Conservation (phyloP, 2,888 invertebrate genomes). For the Helicoverpa assulta region DNA sequence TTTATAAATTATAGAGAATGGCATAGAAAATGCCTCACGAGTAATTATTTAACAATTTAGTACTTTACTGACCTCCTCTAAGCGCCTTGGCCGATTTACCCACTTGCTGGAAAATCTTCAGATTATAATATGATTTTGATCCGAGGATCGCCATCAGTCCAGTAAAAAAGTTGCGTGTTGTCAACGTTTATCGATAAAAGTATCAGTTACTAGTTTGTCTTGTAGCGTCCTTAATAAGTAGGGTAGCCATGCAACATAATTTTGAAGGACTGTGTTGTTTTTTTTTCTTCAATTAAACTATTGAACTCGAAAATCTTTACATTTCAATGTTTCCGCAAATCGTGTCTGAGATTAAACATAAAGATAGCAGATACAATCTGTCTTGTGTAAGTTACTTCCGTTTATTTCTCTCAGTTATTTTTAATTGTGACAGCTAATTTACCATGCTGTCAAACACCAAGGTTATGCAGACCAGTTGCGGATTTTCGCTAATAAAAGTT, state of each 20-base stretch:
- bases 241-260: slow-evolving; percentile 6
- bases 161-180: slow-evolving; percentile 43
- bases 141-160: slow-evolving; percentile 27
- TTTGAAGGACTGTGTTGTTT: slow-evolving; percentile 4
- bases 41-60: slow-evolving; percentile 61
- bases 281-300: not conserved
- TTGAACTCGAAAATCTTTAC: slow-evolving; percentile 1
- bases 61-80: slow-evolving; percentile 69
- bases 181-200: slow-evolving; percentile 46
- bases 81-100: slow-evolving; percentile 79
- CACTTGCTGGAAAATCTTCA: slow-evolving; percentile 74
- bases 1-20: slow-evolving; percentile 48
- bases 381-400: slow-evolving; percentile 17
- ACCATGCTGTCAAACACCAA: slow-evolving; percentile 43
- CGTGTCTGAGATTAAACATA: slow-evolving; percentile 33
- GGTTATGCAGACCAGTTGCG: slow-evolving; percentile 53
- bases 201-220: slow-evolving; percentile 56
- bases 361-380: slow-evolving; percentile 11
- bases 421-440: slow-evolving; percentile 39
- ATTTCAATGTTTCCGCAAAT: slow-evolving; percentile 26
- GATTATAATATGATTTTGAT: slow-evolving; percentile 57
- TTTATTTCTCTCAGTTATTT: slow-evolving; percentile 24
- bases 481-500: slow-evolving; percentile 66
- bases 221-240: slow-evolving; percentile 8
- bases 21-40: slow-evolving; percentile 62